Conservation (phyloP, 1,140 invertebrate genomes). For the Holcopasites calliopsidis region DNA sequence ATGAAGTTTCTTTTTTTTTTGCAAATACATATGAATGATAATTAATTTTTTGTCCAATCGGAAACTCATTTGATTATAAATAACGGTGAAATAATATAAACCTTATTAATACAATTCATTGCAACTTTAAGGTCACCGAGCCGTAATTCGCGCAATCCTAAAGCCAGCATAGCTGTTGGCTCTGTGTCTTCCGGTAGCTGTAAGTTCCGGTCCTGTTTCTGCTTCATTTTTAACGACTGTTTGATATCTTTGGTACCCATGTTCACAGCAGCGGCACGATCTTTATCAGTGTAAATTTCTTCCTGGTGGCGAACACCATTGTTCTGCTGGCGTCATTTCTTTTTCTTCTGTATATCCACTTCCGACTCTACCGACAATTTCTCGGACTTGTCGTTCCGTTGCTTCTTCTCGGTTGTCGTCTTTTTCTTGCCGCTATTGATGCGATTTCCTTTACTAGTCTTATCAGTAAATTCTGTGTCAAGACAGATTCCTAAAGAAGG, state of each 20-base stretch:
- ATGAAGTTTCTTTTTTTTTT: no score
- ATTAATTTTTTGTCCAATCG: no score
- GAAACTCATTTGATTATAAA: no score
- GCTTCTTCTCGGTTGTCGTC: not conserved
- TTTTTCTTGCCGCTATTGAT: not conserved
- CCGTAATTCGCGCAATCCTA: constrained; percentile 87
- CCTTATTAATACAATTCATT: constrained; percentile 89
- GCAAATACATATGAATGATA: no score
- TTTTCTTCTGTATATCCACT: constrained; percentile 80
- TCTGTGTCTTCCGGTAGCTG: constrained; percentile 90
- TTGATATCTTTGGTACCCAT: constrained; percentile 92
- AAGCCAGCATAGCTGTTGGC: constrained; percentile 85
- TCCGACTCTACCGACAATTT: constrained; percentile 59
- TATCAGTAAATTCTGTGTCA: constrained; percentile 3
- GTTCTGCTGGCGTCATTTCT: constrained; percentile 72
- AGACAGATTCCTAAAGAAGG: constrained; percentile 5
- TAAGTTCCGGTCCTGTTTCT: constrained; percentile 87
- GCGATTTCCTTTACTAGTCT: constrained; percentile 7
- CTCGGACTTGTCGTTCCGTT: not conserved
- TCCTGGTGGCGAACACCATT: constrained; percentile 80
- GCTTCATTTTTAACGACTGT: constrained; percentile 89
- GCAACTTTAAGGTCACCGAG: constrained; percentile 86
- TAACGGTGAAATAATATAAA: constrained; percentile 68
- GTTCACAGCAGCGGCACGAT: constrained; percentile 92
- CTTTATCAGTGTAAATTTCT: constrained; percentile 94